Evolutionary conservation across 1,140 invertebrate genomes (phyloP).

Genomic region (Drosophila funebris): DNA sequence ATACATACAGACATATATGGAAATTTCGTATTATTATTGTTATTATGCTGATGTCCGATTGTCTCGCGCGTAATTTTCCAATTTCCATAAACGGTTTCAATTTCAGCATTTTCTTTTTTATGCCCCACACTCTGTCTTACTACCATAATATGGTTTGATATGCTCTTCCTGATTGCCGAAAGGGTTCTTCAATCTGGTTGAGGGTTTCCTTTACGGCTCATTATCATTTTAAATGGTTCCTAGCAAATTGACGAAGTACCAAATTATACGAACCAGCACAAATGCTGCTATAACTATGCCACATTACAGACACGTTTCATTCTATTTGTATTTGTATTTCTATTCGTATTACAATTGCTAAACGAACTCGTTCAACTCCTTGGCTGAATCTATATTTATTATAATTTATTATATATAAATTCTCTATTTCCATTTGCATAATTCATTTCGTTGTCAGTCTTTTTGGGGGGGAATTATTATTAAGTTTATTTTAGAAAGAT

Average conservation of each 20-base stretch:
- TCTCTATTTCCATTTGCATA: conserved; percentile 13
- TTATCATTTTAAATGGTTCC: conserved; percentile 76
- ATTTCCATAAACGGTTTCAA: conserved; percentile 64
- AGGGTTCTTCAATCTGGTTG: conserved; percentile 43
- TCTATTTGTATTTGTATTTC: conserved; percentile 27
- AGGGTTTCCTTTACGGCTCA: conserved; percentile 34
- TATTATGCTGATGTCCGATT: conserved; percentile 51
- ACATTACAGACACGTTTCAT: conserved; percentile 63
- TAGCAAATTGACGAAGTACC: conserved; percentile 69
- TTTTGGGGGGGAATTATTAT: neutral
- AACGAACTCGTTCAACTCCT: neutral
- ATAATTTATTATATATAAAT: neutral
- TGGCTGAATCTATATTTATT: neutral
- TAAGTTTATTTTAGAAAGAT: too few relatives aligned
- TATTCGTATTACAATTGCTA: too few relatives aligned
- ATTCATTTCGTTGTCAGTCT: neutral
- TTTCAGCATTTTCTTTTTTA: conserved; percentile 24
- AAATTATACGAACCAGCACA: conserved; percentile 62
- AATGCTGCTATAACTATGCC: conserved; percentile 37
- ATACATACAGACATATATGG: conserved; percentile 25
- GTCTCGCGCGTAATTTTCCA: conserved; percentile 58
- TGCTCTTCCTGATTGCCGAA: conserved; percentile 9
- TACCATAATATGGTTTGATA: conserved; percentile 41
- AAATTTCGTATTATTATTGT: conserved; percentile 33
- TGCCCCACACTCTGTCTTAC: neutral